A percentile compares a stretch with the other conserved stretches of the same genome.
Conservation (phyloP, 1,140 invertebrate species). For the Elysia chlorotica region DNA sequence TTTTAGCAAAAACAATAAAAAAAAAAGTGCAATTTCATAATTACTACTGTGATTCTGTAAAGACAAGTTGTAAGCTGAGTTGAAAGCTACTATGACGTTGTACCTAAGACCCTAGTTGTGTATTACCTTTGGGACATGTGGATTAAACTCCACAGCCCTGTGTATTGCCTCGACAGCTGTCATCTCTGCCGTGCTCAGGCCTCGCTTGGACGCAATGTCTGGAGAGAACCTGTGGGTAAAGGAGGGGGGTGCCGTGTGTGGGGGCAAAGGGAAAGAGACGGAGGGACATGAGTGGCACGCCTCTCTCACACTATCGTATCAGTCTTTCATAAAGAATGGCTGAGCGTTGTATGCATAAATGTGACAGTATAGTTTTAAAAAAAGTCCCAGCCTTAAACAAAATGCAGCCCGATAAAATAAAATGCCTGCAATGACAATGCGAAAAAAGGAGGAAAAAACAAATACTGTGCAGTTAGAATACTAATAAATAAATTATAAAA, state of each 20-base stretch:
- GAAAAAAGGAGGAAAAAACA: not conserved
- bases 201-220: slow-evolving; percentile 85
- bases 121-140: slow-evolving; percentile 88
- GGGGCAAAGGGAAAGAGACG: no score
- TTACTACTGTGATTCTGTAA: not conserved
- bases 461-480: not conserved
- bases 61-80: not conserved
- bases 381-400: no score
- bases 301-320: no score
- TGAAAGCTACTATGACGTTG: not conserved
- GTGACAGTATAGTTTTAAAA: no score
- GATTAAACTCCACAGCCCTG: slow-evolving; percentile 97
- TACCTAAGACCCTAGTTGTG: not conserved
- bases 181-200: slow-evolving; percentile 88
- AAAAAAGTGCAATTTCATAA: not conserved
- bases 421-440: not conserved
- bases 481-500: no score
- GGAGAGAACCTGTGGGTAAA: slow-evolving; percentile 71
- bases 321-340: no score
- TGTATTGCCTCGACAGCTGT: slow-evolving; percentile 96
- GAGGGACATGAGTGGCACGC: no score
- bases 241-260: slow-evolving; percentile 22
- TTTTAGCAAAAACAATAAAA: not conserved
- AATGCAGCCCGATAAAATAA: no score
- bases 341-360: no score